phyloP scores from a whole-genome alignment of 2,797 vertebrate species.

The Parauchenoglanis punctatus region DNA sequence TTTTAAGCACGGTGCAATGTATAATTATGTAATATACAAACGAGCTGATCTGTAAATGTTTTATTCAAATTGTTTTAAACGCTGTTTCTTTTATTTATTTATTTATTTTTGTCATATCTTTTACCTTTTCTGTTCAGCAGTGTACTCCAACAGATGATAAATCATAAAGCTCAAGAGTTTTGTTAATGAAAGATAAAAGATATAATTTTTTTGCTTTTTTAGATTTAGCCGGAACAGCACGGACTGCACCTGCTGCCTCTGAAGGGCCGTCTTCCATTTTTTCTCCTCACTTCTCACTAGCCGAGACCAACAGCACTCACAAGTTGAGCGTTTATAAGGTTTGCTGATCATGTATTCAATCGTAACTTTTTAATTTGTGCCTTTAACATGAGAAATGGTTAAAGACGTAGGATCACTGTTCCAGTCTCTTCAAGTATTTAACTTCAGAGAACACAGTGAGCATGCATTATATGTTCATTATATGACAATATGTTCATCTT shows the following conservation, averaged over 20 bases:
- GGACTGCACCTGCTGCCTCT: constrained; percentile 42
- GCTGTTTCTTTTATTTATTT: too few relatives aligned
- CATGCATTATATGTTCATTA: too few relatives aligned
- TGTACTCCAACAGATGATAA: too few relatives aligned
- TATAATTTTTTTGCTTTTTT: not conserved
- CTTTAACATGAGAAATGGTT: not conserved
- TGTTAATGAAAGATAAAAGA: too few relatives aligned
- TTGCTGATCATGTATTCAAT: constrained; percentile 38
- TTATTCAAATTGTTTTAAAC: too few relatives aligned
- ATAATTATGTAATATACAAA: too few relatives aligned
- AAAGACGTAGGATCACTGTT: not conserved
- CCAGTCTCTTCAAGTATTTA: not conserved
- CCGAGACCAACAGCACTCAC: constrained; percentile 32
- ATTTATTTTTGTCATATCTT: too few relatives aligned
- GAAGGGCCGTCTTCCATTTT: constrained; percentile 55
- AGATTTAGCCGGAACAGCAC: constrained; percentile 51
- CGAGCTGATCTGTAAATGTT: too few relatives aligned
- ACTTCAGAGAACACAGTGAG: too few relatives aligned
- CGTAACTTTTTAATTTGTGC: not conserved
- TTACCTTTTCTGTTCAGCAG: too few relatives aligned
- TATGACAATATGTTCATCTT: too few relatives aligned
- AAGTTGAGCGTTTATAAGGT: constrained; percentile 74
- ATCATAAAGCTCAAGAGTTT: not conserved
- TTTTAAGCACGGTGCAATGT: too few relatives aligned
- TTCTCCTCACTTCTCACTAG: constrained; percentile 69